Base-by-base conservation (phyloP, 2,888 invertebrate species). In the Volucella bombylans region DNA sequence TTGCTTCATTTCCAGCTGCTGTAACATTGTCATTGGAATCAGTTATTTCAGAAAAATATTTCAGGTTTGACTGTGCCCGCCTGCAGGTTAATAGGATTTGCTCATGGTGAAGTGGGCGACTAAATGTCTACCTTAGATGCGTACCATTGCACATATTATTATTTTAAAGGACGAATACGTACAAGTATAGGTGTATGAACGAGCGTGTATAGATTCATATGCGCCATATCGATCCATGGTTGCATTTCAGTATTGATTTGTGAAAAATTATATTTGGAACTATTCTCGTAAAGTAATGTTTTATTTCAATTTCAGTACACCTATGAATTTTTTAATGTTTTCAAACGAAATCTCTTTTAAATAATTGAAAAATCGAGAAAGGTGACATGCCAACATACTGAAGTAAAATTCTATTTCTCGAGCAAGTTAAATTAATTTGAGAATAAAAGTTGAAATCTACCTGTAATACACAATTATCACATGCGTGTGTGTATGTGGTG, bases 1-100 rank as follows among this genome's bases (percentile, higher is more conserved):
- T 81, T 85, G 81, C 71, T 57, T 62, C 67, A 68, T 62, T 62
- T 55, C 81, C 85, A 85, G 85, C 81, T 85, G 83, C 76, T 72
- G 76, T 71, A 72, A 74, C 85, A 71, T 77, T 85, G 76, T 85
- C 67, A 77, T 64, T 68, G 54, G 47, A 41, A 72, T 67, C 79
- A 72, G 57, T 76, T 76, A 43, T 68, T 68, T 61, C 52, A 39
- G 15, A 68, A 45, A 52, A 73, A 72, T 55, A 64, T 73, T 78
- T 73, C 73, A 79, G 82, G 73, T 81, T 85, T 81, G 57, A 57
- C 68, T 77, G 72, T 62, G 68, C 50, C 68, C 57, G 76, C 67
- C 68, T 77, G 81, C 81, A 85, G 85, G 85, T 81, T 81, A 81
- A 76, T 81, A 72, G 85, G 67, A 68, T 68, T 52, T 65, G 54